Conservation (phyloP, 2,113 vertebrate genomes). For the Cygnus buccinator region DNA sequence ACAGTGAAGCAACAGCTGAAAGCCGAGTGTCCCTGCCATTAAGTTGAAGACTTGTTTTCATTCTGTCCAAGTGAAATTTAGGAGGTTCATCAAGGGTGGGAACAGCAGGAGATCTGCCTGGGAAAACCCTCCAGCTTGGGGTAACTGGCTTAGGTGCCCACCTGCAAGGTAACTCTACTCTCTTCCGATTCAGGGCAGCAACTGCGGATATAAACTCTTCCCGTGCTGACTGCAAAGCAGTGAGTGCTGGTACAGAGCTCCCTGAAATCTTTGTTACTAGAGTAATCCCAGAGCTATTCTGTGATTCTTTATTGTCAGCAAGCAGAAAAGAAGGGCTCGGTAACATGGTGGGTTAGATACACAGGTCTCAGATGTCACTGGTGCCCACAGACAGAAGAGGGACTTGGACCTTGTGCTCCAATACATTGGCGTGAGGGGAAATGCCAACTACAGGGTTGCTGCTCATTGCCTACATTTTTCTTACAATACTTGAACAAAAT, state of each 20-base stretch:
- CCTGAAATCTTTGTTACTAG: background rate
- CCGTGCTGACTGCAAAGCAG: background rate
- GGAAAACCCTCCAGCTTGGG: background rate
- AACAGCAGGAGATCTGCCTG: background rate
- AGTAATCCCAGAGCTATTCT: background rate
- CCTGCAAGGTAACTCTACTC: rapidly evolving
- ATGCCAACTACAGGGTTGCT: background rate
- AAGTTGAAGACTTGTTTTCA: background rate
- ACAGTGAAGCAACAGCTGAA: background rate
- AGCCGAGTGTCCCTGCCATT: background rate
- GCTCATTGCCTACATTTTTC: background rate
- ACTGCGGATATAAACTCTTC: background rate
- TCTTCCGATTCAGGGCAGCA: background rate
- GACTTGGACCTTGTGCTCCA: background rate
- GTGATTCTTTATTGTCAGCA: background rate
- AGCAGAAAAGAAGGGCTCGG: background rate
- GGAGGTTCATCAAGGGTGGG: background rate
- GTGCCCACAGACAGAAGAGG: background rate
- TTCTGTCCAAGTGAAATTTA: background rate
- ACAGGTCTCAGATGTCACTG: background rate
- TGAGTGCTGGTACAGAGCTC: rapidly evolving
- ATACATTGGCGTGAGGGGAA: rapidly evolving
- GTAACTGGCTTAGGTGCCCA: background rate
- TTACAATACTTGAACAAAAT: background rate
- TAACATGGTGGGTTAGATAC: rapidly evolving